Percentiles rank a stretch among this genome's conserved stretches.
Conservation (phyloP, 1,140 invertebrate genomes). For the Capitella teleta region DNA sequence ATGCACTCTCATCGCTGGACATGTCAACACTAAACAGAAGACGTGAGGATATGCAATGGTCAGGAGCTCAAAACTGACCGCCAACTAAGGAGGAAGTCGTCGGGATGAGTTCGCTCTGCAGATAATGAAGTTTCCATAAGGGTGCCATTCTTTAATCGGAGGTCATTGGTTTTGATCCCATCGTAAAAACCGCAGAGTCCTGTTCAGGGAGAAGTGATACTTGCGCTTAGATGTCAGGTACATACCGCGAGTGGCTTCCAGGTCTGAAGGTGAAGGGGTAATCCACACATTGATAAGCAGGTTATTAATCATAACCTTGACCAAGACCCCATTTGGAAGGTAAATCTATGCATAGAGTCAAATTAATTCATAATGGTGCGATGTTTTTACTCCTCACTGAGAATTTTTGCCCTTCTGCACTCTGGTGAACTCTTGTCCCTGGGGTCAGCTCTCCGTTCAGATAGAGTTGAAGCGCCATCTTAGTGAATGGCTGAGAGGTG, state of each 20-base stretch:
- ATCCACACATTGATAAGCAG: constrained; percentile 33
- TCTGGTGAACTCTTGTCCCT: constrained; percentile 17
- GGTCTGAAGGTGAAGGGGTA: constrained; percentile 22
- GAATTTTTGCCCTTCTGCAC: constrained; percentile 12
- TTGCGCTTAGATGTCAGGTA: not conserved
- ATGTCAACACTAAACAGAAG: too few species aligned
- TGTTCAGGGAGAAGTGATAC: constrained; percentile 9
- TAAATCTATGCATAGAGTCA: too few species aligned
- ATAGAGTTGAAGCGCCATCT: constrained; percentile 17
- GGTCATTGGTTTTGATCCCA: constrained; percentile 19
- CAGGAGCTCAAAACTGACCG: too few species aligned
- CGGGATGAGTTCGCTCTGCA: constrained; percentile 3
- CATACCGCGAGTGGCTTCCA: constrained; percentile 20
- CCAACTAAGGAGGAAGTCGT: constrained; percentile 8
- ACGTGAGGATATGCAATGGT: too few species aligned
- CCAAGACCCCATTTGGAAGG: constrained; percentile 28
- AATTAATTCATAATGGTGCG: too few species aligned
- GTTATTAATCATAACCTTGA: constrained; percentile 21
- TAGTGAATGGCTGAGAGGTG: not conserved
- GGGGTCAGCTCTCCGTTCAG: constrained; percentile 18
- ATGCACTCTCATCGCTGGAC: too few species aligned
- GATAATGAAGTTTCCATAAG: not conserved
- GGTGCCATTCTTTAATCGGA: constrained; percentile 11
- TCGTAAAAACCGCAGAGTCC: constrained; percentile 28
- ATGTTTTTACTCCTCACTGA: constrained; percentile 1